Evolutionary conservation across 2,888 invertebrate genomes (phyloP), one percentile per base, ranked within the genome.

Genomic region (Meiosimyza platycephala): DNA sequence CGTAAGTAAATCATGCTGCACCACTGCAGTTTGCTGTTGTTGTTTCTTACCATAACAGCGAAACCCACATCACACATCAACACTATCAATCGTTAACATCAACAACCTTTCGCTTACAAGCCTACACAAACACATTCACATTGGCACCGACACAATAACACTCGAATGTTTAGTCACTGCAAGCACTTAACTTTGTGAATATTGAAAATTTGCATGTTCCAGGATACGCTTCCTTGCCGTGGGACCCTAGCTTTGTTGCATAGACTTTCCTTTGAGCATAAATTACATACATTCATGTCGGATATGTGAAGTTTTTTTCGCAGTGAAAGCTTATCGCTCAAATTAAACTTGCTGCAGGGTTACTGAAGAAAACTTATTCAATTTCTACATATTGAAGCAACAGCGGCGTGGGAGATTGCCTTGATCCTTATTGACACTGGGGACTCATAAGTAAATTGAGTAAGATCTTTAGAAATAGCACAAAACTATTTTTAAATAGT

Each of bases 11-110:
- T 40, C 40, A 9, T 40, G 40, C 9, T 40, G 40, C 40, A 40
- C 40, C 9, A 40, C 40, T 9, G 40, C 40, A 40, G 40, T 40
- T 40, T 40, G 40, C 9, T 40, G 40, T 40, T 40, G 40, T 7
- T 40, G 40, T 40, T 40, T 40, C 40, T 6, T 40, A 40, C 40
- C 40, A 40, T 48, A 82, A 84, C 81, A 84, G 81, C 84, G 83
- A 85, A 82, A 84, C 84, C 76, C 84, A 83, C 83, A 84, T 84
- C 83, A 84, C 84, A 84, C 85, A 84, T 84, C 84, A 84, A 85
- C 84, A 85, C 84, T 84, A 85, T 84, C 85, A 81, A 82, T 68
- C 81, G 80, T 80, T 83, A 85, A 84, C 85, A 84, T 84, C 84
- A 85, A 80, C 81, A 80, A 79, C 79, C 76, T 51, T 68, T 71